Evolutionary conservation across 2,797 vertebrate genomes (phyloP).

Genomic region (Florisuga fusca): DNA sequence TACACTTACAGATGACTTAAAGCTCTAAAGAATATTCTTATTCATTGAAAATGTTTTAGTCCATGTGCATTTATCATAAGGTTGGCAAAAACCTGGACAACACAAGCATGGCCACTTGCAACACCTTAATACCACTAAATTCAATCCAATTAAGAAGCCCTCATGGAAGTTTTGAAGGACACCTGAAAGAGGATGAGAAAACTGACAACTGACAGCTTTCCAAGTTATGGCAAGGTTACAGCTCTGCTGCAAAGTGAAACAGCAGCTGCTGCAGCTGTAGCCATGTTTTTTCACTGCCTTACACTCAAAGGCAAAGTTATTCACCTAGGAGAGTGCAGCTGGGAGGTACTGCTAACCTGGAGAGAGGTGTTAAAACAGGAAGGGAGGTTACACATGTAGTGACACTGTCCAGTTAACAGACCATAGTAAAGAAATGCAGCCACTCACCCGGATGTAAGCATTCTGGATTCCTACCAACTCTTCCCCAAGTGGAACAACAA

Average conservation of each 20-base stretch:
- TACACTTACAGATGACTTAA: neutral
- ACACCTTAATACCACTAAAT: rapidly evolving
- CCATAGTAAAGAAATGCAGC: neutral
- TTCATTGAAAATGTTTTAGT: neutral
- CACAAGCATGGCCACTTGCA: neutral
- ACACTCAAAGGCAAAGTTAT: neutral
- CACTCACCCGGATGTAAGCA: slow-evolving; percentile 87
- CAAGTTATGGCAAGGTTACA: neutral
- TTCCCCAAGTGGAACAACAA: slow-evolving; percentile 90
- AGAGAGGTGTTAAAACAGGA: neutral
- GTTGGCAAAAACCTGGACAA: neutral
- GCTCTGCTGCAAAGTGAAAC: neutral
- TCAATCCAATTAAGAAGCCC: neutral
- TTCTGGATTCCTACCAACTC: slow-evolving; percentile 83
- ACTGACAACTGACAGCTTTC: neutral
- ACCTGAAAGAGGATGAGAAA: neutral
- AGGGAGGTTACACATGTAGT: neutral
- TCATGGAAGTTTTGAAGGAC: neutral
- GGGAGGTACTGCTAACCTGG: neutral
- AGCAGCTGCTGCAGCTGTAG: neutral
- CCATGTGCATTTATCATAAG: neutral
- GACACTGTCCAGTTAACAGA: neutral
- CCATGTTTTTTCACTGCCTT: neutral
- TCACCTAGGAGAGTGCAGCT: rapidly evolving
- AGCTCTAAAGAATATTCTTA: neutral